phyloP scores from a whole-genome alignment of 2,888 invertebrate species.

The Clanis bilineata region DNA sequence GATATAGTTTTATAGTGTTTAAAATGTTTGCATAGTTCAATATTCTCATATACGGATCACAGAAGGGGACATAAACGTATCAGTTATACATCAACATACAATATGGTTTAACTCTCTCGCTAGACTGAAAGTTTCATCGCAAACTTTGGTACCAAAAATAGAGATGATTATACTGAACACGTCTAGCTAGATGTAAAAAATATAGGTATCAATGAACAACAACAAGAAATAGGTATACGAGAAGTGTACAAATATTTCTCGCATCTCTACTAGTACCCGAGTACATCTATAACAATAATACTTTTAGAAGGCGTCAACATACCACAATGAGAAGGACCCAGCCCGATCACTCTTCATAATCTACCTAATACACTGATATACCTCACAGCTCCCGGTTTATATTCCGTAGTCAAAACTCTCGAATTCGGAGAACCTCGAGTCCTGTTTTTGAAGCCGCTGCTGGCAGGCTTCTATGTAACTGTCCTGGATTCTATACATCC shows the following conservation, averaged over 20 bases:
- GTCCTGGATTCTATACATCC: slow-evolving; percentile 95
- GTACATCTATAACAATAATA: slow-evolving; percentile 81
- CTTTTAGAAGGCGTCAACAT: slow-evolving; percentile 78
- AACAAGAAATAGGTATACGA: slow-evolving; percentile 78
- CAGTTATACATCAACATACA: slow-evolving; percentile 2
- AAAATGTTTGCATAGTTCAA: neutral
- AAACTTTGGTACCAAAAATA: slow-evolving; percentile 77
- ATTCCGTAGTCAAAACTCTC: slow-evolving; percentile 90
- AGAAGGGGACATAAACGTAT: slow-evolving; percentile 23
- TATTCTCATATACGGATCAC: slow-evolving; percentile 25
- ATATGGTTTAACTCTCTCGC: slow-evolving; percentile 31
- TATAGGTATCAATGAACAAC: slow-evolving; percentile 81
- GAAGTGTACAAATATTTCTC: slow-evolving; percentile 80
- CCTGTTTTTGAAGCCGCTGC: slow-evolving; percentile 92
- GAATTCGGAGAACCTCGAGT: slow-evolving; percentile 92
- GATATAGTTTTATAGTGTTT: neutral
- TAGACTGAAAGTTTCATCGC: slow-evolving; percentile 36
- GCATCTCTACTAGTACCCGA: slow-evolving; percentile 68
- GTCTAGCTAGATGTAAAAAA: slow-evolving; percentile 80
- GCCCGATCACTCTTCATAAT: slow-evolving; percentile 65
- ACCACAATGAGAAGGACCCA: slow-evolving; percentile 72
- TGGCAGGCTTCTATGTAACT: slow-evolving; percentile 93
- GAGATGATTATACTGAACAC: slow-evolving; percentile 77
- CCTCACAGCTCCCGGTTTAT: slow-evolving; percentile 80
- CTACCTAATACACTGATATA: slow-evolving; percentile 80